Evolutionary conservation across 2,797 vertebrate species (phyloP), one percentile per base, ranked within the genome.

Genomic region (Gastrophryne carolinensis): DNA sequence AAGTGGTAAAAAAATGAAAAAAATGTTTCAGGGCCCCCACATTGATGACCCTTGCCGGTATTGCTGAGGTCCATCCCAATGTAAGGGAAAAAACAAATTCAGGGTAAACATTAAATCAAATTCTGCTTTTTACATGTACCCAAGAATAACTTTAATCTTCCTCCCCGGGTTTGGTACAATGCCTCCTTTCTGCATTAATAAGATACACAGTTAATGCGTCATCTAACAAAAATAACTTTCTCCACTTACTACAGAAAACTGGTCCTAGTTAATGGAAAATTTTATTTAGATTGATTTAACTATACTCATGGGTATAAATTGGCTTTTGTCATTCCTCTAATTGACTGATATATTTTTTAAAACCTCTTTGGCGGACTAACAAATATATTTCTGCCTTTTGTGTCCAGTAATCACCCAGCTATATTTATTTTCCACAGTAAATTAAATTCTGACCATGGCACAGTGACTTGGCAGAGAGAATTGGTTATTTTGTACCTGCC

Each of bases 401-500:
- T 64, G 39, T 47, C 50, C 64, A 67, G n/a, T 27, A 35, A 35
- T n/a, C n/a, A n/a, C 32, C 21, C 49, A 68, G 26, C 65, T 39
- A 56, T 68, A 19, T 54, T 35, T 27, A 53, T 39, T 68, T 56
- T 68, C 13, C 57, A 32, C 21, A 27, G 66, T 47, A 29, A 65
- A 69, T 34, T 68, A 80, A 68, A n/a, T 2, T 1, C 29, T 19
- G 13, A 17, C 21, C 13, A 12, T 9, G 15, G 29, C 1, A 27
- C 17, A 23, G 7, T 70, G 0, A 0, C 32, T 37, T 8, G 12
- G 52, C 61, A 79, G 34, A 1, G 9, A 0, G 4, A 47, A 57
- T 65, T 29, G 2, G 29, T 72, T 72, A n/a, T 78, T 61, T 58
- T 17, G 49, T 41, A 41, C n/a, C 17, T 37, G 27, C 53, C 52